Conservation (phyloP, 2,888 invertebrate species). For the Campoplex nolae region DNA sequence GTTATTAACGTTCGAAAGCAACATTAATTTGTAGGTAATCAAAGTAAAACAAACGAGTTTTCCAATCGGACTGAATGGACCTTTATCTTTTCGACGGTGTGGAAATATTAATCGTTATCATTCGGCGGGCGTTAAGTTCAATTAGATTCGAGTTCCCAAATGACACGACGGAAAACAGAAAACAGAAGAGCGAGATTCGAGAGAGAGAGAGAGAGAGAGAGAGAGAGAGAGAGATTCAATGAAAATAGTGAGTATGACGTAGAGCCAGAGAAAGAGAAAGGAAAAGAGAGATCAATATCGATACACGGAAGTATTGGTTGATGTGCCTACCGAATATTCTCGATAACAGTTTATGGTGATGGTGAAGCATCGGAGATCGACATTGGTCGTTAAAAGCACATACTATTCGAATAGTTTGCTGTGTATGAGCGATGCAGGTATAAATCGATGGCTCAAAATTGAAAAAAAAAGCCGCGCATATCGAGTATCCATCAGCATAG, state of each 20-base stretch:
- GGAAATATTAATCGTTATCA: slow-evolving; percentile 5
- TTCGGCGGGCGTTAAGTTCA: slow-evolving; percentile 12
- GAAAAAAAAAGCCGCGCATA: neutral
- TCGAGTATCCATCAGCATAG: neutral
- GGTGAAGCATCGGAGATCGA: slow-evolving; percentile 5
- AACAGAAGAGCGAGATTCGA: neutral
- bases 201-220: neutral
- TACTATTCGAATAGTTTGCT: neutral
- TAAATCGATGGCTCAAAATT: slow-evolving; percentile 4
- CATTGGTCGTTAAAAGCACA: slow-evolving; percentile 14
- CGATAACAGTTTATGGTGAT: slow-evolving; percentile 23
- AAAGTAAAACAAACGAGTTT: neutral
- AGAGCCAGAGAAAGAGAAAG: neutral
- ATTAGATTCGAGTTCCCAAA: slow-evolving; percentile 10
- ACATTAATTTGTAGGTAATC: neutral
- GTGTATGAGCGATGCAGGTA: neutral
- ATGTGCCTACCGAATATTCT: neutral
- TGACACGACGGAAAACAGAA: slow-evolving; percentile 3
- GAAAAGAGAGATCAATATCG: neutral
- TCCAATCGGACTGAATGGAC: neutral
- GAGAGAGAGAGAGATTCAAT: neutral
- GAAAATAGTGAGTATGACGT: neutral
- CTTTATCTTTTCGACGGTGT: neutral
- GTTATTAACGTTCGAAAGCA: neutral
- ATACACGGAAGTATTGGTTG: neutral